A percentile compares a stretch with the other conserved stretches of the same genome.
Evolutionary conservation across 1,140 invertebrate genomes (phyloP).

Genomic region (Leptinotarsa defecta): DNA sequence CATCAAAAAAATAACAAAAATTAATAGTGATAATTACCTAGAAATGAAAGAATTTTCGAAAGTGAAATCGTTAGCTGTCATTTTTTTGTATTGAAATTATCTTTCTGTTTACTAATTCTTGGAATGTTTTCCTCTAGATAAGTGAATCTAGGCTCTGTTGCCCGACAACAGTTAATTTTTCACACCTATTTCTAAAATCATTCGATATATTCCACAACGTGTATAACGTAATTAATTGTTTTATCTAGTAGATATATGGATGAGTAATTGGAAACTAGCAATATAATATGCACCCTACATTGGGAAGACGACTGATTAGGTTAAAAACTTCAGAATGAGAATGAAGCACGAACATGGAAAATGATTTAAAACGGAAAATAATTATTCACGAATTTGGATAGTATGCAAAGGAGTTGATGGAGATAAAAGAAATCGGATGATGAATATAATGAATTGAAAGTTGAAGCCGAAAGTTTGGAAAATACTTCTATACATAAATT

Average conservation of each 20-base stretch:
- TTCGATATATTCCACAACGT: slow-evolving; percentile 2
- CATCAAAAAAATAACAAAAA: too few relatives aligned
- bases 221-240: slow-evolving; percentile 24
- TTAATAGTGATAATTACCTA: too few relatives aligned
- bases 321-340: slow-evolving; percentile 22
- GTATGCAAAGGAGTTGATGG: slow-evolving; percentile 2
- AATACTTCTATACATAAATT: neutral
- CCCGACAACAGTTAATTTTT: neutral
- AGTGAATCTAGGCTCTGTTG: too few relatives aligned
- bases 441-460: neutral
- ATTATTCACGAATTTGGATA: slow-evolving; percentile 17
- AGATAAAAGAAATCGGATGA: neutral
- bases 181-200: slow-evolving; percentile 7
- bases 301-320: slow-evolving; percentile 23
- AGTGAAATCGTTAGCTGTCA: too few relatives aligned
- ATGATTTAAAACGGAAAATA: slow-evolving; percentile 29
- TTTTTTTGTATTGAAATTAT: too few relatives aligned
- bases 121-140: too few relatives aligned
- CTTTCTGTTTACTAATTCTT: too few relatives aligned
- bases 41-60: too few relatives aligned
- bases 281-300: slow-evolving; percentile 28
- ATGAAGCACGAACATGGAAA: slow-evolving; percentile 25
- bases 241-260: slow-evolving; percentile 27
- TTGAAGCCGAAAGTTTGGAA: neutral
- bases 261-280: slow-evolving; percentile 20